Evolutionary conservation across 1,140 invertebrate genomes (phyloP).

Genomic region (Nephotettix cincticeps): DNA sequence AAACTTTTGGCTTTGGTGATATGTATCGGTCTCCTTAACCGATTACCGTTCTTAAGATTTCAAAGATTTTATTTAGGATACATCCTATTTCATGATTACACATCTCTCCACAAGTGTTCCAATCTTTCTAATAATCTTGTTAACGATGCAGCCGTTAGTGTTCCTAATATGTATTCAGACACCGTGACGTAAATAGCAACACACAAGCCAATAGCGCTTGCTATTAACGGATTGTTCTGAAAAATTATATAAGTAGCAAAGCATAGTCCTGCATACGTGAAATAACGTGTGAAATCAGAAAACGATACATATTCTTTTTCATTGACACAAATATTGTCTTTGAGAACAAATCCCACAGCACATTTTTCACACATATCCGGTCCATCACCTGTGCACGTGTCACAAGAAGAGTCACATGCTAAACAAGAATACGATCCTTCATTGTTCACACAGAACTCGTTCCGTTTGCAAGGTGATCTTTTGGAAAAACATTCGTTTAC

Average conservation of each 20-base stretch:
- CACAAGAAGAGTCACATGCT: conserved; percentile 77
- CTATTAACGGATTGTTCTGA: conserved; percentile 68
- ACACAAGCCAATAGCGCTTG: conserved; percentile 67
- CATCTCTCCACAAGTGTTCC: conserved; percentile 2
- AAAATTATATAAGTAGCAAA: conserved; percentile 81
- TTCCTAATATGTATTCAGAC: conserved; percentile 65
- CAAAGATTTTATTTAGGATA: too few relatives aligned
- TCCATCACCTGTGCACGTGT: conserved; percentile 85
- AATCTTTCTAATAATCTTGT: neutral
- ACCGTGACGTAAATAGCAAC: conserved; percentile 75
- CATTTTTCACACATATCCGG: conserved; percentile 89
- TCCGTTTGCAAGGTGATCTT: conserved; percentile 61
- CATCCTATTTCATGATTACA: too few relatives aligned
- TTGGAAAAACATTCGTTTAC: conserved; percentile 84
- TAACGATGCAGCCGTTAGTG: conserved; percentile 33
- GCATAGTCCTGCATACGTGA: conserved; percentile 77
- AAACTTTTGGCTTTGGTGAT: too few relatives aligned
- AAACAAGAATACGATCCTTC: conserved; percentile 87
- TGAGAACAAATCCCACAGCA: conserved; percentile 67
- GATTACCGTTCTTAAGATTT: too few relatives aligned
- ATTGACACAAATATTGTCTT: conserved; percentile 74
- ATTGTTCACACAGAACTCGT: conserved; percentile 91
- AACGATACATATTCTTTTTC: conserved; percentile 51
- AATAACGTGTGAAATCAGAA: conserved; percentile 60
- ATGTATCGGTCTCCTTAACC: too few relatives aligned